A percentile compares a stretch with the other conserved stretches of the same genome.
Evolutionary conservation across 2,888 invertebrate genomes (phyloP).

Genomic region (Dryobotodes eremita): DNA sequence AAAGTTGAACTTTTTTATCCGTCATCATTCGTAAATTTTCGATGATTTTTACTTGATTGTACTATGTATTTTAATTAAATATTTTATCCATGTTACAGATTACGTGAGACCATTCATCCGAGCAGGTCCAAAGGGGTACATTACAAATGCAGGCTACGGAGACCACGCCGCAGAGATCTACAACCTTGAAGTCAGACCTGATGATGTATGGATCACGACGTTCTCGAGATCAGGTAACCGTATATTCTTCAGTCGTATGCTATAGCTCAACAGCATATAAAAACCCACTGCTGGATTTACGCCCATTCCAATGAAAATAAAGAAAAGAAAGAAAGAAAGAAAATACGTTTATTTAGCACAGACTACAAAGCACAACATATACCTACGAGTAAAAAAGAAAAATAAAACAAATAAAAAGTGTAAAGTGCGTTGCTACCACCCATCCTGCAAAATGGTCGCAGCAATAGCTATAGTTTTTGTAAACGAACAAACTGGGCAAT

Average conservation of each 20-base stretch:
- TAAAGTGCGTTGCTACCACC: not conserved
- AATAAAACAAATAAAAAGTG: too few relatives aligned
- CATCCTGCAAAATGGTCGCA: not conserved
- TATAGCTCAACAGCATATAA: not conserved
- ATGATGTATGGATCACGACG: constrained; percentile 77
- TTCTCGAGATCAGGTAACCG: constrained; percentile 77
- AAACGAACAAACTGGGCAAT: too few relatives aligned
- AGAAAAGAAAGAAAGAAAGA: too few relatives aligned
- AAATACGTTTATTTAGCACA: too few relatives aligned
- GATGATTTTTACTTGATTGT: not conserved
- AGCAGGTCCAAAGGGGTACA: constrained; percentile 72
- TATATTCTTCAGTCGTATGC: too few relatives aligned
- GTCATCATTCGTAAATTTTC: not conserved
- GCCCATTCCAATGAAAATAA: not conserved
- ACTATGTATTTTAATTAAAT: not conserved
- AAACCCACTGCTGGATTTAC: too few relatives aligned
- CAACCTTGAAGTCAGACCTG: constrained; percentile 75
- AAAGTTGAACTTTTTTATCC: too few relatives aligned
- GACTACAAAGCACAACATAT: too few relatives aligned
- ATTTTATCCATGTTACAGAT: constrained; percentile 61
- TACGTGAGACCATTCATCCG: constrained; percentile 77
- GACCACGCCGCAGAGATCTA: constrained; percentile 76
- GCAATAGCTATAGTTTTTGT: not conserved
- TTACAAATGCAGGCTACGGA: constrained; percentile 72
- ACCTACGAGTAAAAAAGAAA: too few relatives aligned